Percentiles rank a stretch among this genome's conserved stretches.
Conservation (phyloP, 2,113 vertebrate species). For the human (Homo sapiens) region DNA sequence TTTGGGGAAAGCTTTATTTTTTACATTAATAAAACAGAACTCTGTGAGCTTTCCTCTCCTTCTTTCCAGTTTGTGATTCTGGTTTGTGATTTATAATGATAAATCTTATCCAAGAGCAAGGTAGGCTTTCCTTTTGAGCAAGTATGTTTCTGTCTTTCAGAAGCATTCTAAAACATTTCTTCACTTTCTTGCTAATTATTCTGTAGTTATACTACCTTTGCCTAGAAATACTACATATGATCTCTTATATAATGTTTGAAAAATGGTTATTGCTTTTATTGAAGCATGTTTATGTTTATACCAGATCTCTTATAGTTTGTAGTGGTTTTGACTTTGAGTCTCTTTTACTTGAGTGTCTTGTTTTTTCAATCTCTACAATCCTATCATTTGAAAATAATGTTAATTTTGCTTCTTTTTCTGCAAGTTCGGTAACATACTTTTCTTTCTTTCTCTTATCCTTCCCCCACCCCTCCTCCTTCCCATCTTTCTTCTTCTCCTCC, state of each 20-base stretch:
- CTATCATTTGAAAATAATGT: not conserved
- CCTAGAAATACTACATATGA: not conserved
- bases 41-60: not conserved
- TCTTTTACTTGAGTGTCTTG: not conserved
- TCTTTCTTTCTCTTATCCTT: not conserved
- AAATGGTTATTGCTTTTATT: not conserved
- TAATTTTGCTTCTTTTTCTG: not conserved
- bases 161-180: not conserved
- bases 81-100: not conserved
- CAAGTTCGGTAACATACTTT: not conserved
- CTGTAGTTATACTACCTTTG: not conserved
- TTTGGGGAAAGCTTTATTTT: not conserved
- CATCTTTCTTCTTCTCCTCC: not conserved
- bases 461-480: not conserved
- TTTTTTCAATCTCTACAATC: not conserved
- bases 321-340: not conserved
- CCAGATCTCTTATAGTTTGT: not conserved
- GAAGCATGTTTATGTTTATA: not conserved
- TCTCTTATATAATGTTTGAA: not conserved
- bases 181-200: not conserved
- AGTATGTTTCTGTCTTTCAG: not conserved
- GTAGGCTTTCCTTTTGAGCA: not conserved
- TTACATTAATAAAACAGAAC: not conserved
- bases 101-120: not conserved
- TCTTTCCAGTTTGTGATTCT: not conserved